phyloP scores from a whole-genome alignment of 64 coral and sea anemone species.

The Stichodactyla mertensii region DNA sequence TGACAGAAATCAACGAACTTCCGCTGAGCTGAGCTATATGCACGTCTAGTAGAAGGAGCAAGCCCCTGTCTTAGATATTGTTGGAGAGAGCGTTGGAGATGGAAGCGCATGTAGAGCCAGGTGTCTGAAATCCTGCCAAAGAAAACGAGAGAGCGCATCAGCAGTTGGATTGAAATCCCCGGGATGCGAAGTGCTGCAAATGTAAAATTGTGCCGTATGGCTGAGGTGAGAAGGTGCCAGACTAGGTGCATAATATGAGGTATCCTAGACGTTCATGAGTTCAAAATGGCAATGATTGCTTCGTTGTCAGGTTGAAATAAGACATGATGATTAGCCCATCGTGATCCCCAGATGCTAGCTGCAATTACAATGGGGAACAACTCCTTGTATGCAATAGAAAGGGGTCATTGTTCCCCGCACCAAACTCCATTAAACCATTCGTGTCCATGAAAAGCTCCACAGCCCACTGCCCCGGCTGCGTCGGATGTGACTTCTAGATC shows the following conservation, averaged over 20 bases:
- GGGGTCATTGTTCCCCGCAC: slow-evolving; percentile 20
- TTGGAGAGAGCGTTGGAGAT: no score
- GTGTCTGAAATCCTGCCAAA: slow-evolving; percentile 33
- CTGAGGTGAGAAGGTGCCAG: neutral
- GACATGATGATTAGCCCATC: no score
- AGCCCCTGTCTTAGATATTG: slow-evolving; percentile 25
- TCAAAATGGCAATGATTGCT: no score
- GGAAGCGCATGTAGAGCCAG: slow-evolving; percentile 11
- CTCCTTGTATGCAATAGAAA: slow-evolving; percentile 53
- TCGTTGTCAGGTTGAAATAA: no score
- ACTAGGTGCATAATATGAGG: slow-evolving; percentile 25
- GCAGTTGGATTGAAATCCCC: slow-evolving; percentile 3
- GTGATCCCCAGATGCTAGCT: no score
- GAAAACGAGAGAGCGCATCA: slow-evolving; percentile 37
- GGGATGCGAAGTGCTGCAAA: slow-evolving; percentile 32
- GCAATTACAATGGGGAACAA: slow-evolving; percentile 5
- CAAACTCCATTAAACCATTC: slow-evolving; percentile 47
- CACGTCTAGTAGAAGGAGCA: neutral
- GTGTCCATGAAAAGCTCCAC: slow-evolving; percentile 13
- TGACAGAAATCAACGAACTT: no score
- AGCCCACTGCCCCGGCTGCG: slow-evolving; percentile 26
- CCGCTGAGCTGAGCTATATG: no score
- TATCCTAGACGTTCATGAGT: neutral
- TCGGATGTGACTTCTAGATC: slow-evolving; percentile 21
- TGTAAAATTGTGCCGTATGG: neutral